Base-by-base conservation (phyloP, 53 echinoderm and acorn worm genomes). In the Glandiceps talaboti region DNA sequence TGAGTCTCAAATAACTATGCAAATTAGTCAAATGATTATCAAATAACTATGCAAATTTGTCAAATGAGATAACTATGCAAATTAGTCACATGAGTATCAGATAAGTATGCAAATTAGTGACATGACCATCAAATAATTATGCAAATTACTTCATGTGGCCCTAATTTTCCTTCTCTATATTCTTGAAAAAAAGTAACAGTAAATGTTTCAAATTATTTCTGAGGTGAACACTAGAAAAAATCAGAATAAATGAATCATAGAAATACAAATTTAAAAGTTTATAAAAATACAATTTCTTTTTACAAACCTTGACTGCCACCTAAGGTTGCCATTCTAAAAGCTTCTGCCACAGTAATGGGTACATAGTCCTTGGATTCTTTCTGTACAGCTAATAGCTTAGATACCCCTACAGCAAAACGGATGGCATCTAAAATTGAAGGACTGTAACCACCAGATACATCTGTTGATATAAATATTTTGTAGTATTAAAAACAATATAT, bases 231-330 rank as follows among this genome's bases (percentile, higher is more conserved):
- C n/a, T n/a, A 14, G 12, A 29, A 30, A 12, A 28, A 29, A 30
- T 29, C 28, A 78, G 26, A 28, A 30, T 30, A 30, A 78, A 26
- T 14, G 29, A 31, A 45, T 45, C 6, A 45, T 45, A 45, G 64
- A 45, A 12, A 45, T 12, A 45, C 64, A 12, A 20, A 45, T 45
- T 12, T 45, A 20, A 45, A 6, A 45, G 64, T 12, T 45, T 6
- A 45, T 45, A 20, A 6, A 45, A 45, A 20, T 45, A 12, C 20
- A 45, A 45, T 12, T 45, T 45, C 64, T 45, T 20, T 20, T 20
- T 45, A 45, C n/a, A n/a, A 82, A 92, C 93, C 93, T 90, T 93
- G 29, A 75, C 93, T 88, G 14, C 93, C 93, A 6, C 90, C 90
- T 20, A 93, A 82, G 72, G 93, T 93, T 30, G 93, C 93, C 73